Evolutionary conservation across 2,113 vertebrate genomes (phyloP), one percentile per base, ranked within the genome.

Genomic region (Clarias batrachus): DNA sequence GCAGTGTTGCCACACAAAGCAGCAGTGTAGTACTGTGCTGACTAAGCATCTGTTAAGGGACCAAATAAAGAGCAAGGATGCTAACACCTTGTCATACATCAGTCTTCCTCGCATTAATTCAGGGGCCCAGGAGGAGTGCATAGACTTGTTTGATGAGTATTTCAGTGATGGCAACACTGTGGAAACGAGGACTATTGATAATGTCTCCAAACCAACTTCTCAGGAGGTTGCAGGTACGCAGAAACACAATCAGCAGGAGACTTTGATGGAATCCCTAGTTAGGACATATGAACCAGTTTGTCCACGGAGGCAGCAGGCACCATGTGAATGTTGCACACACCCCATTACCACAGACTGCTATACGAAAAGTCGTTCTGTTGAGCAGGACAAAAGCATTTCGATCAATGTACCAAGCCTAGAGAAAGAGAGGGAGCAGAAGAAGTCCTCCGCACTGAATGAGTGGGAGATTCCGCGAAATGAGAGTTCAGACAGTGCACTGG

Each of bases 391-490:
- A 92, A 96, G 95, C 93, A 94, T 95, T 91, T 96, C 96, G 54
- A 90, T 95, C 83, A 91, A 92, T 1, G 79, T 96, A 93, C 96
- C 95, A 33, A 71, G 48, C 88, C 95, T 93, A 93, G 96, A 94
- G 92, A 96, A 95, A 89, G 92, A 91, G 89, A 95, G 94, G 90
- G 96, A 93, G 52, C 79, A 93, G 91, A 97, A 96, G 90, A 97
- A 97, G 89, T 93, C 86, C 0, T 85, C 91, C 59, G 92, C 94
- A 0, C 93, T 95, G 89, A 94, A 93, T 68, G 98, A 99, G 83
- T 99, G 97, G 97, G 98, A 99, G 94, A 99, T 99, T 94, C 98
- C 98, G 73, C 96, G 98, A 92, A 99, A 99, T 82, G 98, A 99
- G 94, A 99, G 98, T 93, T 99, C 97, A 66, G 98, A 99, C 87